Conservation (phyloP, 1,140 invertebrate species). For the Potamilus streckersoni region DNA sequence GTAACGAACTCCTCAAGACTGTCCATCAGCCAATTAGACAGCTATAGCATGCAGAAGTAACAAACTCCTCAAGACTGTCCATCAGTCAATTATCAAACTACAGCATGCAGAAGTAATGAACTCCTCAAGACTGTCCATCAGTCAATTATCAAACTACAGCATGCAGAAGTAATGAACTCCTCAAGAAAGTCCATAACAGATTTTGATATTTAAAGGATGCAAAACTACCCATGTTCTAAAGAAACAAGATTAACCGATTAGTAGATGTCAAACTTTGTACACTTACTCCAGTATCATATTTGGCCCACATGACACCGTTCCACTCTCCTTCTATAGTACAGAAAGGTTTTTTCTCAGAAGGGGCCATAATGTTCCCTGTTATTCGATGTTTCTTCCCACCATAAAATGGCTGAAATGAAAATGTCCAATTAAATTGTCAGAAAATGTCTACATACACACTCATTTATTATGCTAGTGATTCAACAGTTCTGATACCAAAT, state of each 20-base stretch:
- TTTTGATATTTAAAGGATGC: neutral
- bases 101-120: too few species aligned
- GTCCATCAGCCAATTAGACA: too few species aligned
- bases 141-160: too few species aligned
- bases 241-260: neutral
- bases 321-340: slow-evolving; percentile 91
- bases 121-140: too few species aligned
- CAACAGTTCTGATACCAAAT: too few species aligned
- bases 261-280: neutral
- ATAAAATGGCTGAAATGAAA: slow-evolving; percentile 68
- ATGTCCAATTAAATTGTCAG: neutral
- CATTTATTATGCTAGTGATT: neutral
- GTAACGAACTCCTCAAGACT: too few species aligned
- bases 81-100: too few species aligned
- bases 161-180: too few species aligned
- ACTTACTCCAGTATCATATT: slow-evolving; percentile 78
- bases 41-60: too few species aligned
- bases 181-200: neutral
- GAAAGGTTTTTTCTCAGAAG: slow-evolving; percentile 88
- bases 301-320: slow-evolving; percentile 94
- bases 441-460: slow-evolving; percentile 4
- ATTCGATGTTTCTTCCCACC: slow-evolving; percentile 71
- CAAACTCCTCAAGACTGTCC: too few species aligned
- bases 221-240: neutral
- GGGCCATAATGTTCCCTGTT: slow-evolving; percentile 70